Base-by-base conservation (phyloP, 92 coral and sea anemone species). In the Actinostola sp. region DNA sequence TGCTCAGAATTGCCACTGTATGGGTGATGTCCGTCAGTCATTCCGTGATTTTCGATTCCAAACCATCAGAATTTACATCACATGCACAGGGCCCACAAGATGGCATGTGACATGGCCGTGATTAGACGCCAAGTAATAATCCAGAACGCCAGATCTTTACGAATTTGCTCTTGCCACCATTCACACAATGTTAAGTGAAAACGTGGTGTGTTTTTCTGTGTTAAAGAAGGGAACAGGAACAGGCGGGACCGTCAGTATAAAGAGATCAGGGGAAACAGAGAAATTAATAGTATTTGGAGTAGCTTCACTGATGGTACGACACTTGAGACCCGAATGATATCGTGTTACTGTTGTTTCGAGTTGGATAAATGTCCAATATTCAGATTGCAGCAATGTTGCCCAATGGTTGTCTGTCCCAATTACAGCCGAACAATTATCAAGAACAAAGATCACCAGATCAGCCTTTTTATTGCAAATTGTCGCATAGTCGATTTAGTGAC, bases 11-110 rank as follows among this genome's bases (percentile, higher is more conserved):
- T n/a, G n/a, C n/a, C n/a, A n/a, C n/a, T n/a, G 74, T 8, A 81
- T 83, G 77, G 89, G 93, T 4, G 89, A 88, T 43, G 80, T 84
- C 26, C 35, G 74, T 5, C 20, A 14, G 12, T 88, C 86, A n/a
- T 24, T 30, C 17, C 17, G 17, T 2, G 89, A 73, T 65, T 78
- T 77, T 66, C 86, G 86, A 0, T 74, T 68, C 66, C 30, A 41
- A 13, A 88, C 86, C 1, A 66, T 88, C 29, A 73, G 82, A 19
- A 87, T 77, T 28, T 80, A 80, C 71, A 6, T 82, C 79, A 7
- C 83, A 77, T 21, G 88, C 88, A 1, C 62, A 77, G 41, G 85
- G 80, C 24, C 73, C 74, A 38, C 79, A 50, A 36, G 74, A 80
- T 64, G 78, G 79, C 3, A 38, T 70, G 73, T 35, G 73, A 76